Conservation (phyloP, 64 coral and sea anemone genomes). For the Stylophora pistillata region DNA sequence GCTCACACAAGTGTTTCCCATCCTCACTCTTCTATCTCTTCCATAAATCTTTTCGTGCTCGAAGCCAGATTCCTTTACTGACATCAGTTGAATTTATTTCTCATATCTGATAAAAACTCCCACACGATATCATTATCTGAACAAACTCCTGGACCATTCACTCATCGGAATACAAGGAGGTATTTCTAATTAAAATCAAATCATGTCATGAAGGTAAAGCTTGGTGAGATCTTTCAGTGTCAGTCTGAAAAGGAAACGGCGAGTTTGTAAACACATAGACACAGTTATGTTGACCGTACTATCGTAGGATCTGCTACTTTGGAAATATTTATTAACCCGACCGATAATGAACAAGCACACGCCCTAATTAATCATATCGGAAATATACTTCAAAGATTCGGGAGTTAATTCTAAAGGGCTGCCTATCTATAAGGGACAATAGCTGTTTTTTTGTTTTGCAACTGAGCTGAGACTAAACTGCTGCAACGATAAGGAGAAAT, state of each 20-base stretch:
- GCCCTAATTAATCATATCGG: neutral
- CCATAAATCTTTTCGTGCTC: slow-evolving; percentile 27
- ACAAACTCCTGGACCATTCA: neutral
- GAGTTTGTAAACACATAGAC: neutral
- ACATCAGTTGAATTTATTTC: slow-evolving; percentile 29
- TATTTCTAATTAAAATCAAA: neutral
- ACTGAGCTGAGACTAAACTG: neutral
- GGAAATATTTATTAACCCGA: neutral
- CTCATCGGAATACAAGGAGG: neutral
- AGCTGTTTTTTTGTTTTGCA: neutral
- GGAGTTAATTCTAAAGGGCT: neutral
- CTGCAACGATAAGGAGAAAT: neutral
- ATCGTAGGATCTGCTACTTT: neutral
- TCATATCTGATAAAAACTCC: slow-evolving; percentile 11
- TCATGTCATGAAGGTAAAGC: neutral
- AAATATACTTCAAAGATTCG: slow-evolving; percentile 1
- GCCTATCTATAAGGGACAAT: neutral
- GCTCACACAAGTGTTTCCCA: neutral
- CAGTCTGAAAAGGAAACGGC: neutral
- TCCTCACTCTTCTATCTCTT: neutral
- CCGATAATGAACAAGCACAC: slow-evolving; percentile 10
- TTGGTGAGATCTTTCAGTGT: neutral
- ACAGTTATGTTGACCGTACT: neutral
- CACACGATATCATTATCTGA: neutral
- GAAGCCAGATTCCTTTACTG: slow-evolving; percentile 1